Conservation (phyloP, 1,140 invertebrate genomes). For the Callitettix versicolor region DNA sequence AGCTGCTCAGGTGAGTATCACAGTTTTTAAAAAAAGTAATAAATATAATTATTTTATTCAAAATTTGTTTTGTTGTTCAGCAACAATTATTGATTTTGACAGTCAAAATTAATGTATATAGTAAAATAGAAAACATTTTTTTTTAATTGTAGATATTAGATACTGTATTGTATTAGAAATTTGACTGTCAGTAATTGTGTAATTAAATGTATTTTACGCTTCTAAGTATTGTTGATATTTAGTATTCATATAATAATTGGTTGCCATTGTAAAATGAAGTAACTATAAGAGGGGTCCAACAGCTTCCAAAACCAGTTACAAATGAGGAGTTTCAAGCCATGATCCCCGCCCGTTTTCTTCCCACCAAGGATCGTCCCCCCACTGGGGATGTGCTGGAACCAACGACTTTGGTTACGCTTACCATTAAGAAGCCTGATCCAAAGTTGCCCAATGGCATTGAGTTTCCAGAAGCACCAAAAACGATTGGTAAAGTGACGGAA, state of each 20-base stretch:
- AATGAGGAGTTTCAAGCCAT: constrained; percentile 88
- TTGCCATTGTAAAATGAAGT: neutral
- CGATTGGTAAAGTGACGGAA: constrained; percentile 77
- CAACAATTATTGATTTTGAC: too few species aligned
- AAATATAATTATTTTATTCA: too few species aligned
- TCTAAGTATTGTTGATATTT: too few species aligned
- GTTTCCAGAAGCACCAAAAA: constrained; percentile 71
- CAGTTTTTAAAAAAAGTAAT: too few species aligned
- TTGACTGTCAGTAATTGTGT: too few species aligned
- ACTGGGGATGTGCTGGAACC: constrained; percentile 15
- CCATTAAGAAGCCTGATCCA: constrained; percentile 55
- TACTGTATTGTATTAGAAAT: too few species aligned
- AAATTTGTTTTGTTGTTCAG: too few species aligned
- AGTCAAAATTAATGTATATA: too few species aligned
- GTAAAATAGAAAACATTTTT: too few species aligned
- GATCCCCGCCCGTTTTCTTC: constrained; percentile 79
- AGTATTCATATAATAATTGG: too few species aligned
- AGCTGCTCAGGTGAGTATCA: neutral
- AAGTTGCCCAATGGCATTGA: constrained; percentile 42
- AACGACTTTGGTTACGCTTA: constrained; percentile 47
- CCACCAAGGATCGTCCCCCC: constrained; percentile 11
- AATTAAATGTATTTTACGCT: too few species aligned
- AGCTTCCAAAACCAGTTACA: constrained; percentile 70
- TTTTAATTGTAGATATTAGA: too few species aligned
- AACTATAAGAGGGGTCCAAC: constrained; percentile 24